Evolutionary conservation across 1,140 invertebrate genomes (phyloP).

Genomic region (Cyphomyrmex costatus): DNA sequence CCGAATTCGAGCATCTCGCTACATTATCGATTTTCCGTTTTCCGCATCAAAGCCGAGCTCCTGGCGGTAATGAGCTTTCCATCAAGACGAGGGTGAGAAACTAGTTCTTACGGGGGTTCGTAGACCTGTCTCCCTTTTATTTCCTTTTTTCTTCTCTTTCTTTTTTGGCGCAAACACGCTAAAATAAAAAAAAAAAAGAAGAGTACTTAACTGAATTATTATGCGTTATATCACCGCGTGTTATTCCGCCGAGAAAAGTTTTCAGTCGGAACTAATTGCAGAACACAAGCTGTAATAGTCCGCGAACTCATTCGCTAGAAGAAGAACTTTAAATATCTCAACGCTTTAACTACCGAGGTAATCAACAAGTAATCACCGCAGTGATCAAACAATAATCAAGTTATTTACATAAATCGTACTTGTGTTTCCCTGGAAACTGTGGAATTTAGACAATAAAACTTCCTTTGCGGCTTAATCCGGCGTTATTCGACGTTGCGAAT

Average conservation of each 20-base stretch:
- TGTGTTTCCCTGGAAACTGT: background rate
- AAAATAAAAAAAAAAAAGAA: background rate
- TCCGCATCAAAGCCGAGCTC: constrained; percentile 12
- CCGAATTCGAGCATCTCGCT: constrained; percentile 5
- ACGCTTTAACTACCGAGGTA: background rate
- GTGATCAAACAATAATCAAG: constrained; percentile 41
- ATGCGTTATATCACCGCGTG: background rate
- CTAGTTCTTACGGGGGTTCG: constrained; percentile 5
- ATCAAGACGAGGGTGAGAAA: constrained; percentile 37
- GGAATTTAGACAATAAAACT: background rate
- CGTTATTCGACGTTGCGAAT: background rate
- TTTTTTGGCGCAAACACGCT: background rate
- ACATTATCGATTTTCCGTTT: constrained; percentile 39
- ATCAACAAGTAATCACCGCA: constrained; percentile 17
- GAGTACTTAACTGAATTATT: background rate
- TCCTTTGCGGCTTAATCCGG: background rate
- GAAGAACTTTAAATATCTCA: constrained; percentile 33
- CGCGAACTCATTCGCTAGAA: constrained; percentile 19
- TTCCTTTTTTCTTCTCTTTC: background rate
- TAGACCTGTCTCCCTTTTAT: background rate
- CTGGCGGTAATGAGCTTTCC: constrained; percentile 43
- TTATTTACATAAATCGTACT: constrained; percentile 2
- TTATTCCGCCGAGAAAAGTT: background rate
- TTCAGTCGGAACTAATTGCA: background rate
- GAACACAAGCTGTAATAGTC: background rate